phyloP scores from a whole-genome alignment of 1,140 invertebrate genomes.

The Pteromalus puparum region DNA sequence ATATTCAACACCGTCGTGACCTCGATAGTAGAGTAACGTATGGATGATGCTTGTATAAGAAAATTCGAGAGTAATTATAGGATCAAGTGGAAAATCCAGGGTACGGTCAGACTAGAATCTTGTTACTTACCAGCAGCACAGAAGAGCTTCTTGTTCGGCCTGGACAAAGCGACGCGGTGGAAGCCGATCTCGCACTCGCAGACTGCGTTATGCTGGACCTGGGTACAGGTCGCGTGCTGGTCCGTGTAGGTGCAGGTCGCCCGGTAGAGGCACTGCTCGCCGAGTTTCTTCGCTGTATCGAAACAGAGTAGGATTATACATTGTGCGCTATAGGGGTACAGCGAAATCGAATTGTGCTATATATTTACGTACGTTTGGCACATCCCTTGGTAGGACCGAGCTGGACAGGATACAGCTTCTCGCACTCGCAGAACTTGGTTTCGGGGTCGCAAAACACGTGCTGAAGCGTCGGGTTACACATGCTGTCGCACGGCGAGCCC shows the following conservation, averaged over 20 bases:
- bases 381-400: constrained; percentile 85
- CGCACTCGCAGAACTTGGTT: constrained; percentile 83
- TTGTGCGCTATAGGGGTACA: too few species aligned
- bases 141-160: constrained; percentile 84
- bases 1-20: background rate
- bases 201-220: constrained; percentile 89
- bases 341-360: too few species aligned
- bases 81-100: background rate
- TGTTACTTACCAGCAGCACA: constrained; percentile 84
- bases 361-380: constrained; percentile 84
- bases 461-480: constrained; percentile 82
- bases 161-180: constrained; percentile 84
- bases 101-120: background rate
- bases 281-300: constrained; percentile 84
- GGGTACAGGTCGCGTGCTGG: constrained; percentile 86
- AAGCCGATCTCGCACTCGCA: constrained; percentile 88
- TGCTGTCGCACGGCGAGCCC: constrained; percentile 84
- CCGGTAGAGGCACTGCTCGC: constrained; percentile 89
- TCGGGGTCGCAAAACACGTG: constrained; percentile 86
- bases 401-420: constrained; percentile 85
- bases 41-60: background rate
- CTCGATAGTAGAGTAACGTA: background rate
- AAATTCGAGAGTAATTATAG: background rate
- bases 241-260: constrained; percentile 86
- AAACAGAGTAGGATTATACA: background rate